These are phyloP conservation scores for Tenthredo amoena DNA, from an alignment of 2,888 invertebrate species.

Conservation along the genomic window DNA sequence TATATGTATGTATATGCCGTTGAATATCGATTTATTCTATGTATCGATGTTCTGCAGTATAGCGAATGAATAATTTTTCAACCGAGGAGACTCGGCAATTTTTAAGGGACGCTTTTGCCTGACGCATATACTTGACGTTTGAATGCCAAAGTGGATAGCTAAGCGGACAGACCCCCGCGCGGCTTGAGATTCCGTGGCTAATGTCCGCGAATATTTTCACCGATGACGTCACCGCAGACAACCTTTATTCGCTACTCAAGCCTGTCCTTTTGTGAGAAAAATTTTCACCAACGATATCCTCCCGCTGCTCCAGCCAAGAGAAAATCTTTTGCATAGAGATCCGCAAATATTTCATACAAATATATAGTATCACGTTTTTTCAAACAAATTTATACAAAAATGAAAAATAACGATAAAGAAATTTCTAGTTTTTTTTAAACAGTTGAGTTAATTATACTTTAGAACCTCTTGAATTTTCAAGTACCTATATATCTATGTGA, in stretches of 20 bases:
- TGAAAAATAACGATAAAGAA: neutral
- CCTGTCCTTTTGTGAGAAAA: neutral
- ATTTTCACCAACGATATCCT: neutral
- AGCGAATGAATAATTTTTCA: conserved; percentile 8
- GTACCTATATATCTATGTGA: neutral
- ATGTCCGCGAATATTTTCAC: conserved; percentile 32
- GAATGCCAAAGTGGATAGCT: conserved; percentile 20
- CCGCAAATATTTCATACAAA: neutral
- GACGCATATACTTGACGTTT: conserved; percentile 34
- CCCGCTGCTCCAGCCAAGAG: neutral
- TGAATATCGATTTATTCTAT: neutral
- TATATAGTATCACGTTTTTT: neutral
- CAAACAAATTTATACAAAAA: neutral
- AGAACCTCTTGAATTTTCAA: neutral
- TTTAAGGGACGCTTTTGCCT: neutral
- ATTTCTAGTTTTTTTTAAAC: neutral
- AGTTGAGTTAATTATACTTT: neutral
- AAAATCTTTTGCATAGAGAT: neutral
- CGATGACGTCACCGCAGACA: conserved; percentile 20
- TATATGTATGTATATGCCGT: neutral
- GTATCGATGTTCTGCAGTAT: neutral
- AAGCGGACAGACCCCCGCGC: neutral
- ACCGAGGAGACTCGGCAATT: conserved; percentile 17
- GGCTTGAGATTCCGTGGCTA: conserved; percentile 19
- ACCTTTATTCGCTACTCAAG: conserved; percentile 3